Conservation (phyloP, 2,113 vertebrate genomes). For the Rhinoptilus africanus region DNA sequence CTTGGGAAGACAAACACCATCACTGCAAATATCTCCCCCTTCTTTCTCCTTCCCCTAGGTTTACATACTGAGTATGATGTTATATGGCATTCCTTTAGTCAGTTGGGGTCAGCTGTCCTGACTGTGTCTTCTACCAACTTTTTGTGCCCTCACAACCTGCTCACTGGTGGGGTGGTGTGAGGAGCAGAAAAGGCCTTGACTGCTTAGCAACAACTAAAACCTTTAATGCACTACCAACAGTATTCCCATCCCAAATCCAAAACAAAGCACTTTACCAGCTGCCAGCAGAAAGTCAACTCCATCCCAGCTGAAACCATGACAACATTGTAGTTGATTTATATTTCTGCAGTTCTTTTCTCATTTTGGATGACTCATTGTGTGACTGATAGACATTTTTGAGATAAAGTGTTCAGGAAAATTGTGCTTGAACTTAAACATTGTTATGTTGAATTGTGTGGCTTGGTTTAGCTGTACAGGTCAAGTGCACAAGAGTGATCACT, state of each 20-base stretch:
- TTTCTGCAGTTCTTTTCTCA: not conserved
- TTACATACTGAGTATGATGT: not conserved
- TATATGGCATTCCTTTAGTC: not conserved
- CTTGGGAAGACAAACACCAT: not conserved
- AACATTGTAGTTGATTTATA: not conserved
- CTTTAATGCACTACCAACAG: not conserved
- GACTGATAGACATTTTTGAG: not conserved
- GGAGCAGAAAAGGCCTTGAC: not conserved
- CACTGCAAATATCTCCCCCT: not conserved
- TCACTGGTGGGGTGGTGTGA: not conserved
- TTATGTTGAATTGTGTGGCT: not conserved
- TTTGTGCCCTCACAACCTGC: not conserved
- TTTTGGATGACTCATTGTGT: not conserved
- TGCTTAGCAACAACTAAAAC: not conserved
- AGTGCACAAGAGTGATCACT: not conserved
- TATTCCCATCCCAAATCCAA: not conserved
- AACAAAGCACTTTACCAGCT: not conserved
- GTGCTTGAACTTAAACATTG: not conserved
- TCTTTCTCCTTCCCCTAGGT: not conserved
- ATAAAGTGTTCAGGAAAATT: not conserved
- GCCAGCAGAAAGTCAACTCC: not conserved
- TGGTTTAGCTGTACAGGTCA: not conserved
- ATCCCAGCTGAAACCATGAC: not conserved
- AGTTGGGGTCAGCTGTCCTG: not conserved
- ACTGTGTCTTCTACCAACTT: not conserved